A percentile compares a stretch with the other conserved stretches of the same genome.
Evolutionary conservation across 1,140 invertebrate genomes (phyloP).

Genomic region (Saccostrea echinata): DNA sequence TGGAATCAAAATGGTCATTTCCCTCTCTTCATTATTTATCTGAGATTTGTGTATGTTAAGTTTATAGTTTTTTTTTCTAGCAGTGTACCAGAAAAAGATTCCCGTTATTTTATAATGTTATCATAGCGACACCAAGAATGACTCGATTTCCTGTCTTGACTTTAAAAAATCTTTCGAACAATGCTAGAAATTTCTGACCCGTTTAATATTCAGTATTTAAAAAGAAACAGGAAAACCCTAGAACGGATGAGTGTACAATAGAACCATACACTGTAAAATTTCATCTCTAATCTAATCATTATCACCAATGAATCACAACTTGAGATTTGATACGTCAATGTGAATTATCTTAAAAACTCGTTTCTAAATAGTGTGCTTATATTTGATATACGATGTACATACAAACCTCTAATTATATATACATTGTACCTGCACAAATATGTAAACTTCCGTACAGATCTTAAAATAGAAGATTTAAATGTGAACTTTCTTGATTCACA

Average conservation of each 20-base stretch:
- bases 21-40: no score
- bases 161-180: background rate
- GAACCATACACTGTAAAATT: background rate
- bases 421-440: background rate
- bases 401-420: background rate
- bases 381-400: background rate
- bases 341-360: background rate
- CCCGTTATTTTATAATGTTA: background rate
- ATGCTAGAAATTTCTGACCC: background rate
- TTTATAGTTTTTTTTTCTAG: no score
- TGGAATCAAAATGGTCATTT: no score
- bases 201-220: conserved; percentile 1
- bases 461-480: background rate
- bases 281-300: background rate
- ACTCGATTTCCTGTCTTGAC: conserved; percentile 12
- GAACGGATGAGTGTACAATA: background rate
- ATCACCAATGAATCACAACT: background rate
- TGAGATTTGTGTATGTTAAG: no score
- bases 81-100: no score
- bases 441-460: background rate
- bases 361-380: background rate
- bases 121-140: background rate
- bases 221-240: background rate
- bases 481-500: no score
- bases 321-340: background rate